Evolutionary conservation across 2,113 vertebrate species (phyloP).

Genomic region (Rhinolophus ferrumequinum): DNA sequence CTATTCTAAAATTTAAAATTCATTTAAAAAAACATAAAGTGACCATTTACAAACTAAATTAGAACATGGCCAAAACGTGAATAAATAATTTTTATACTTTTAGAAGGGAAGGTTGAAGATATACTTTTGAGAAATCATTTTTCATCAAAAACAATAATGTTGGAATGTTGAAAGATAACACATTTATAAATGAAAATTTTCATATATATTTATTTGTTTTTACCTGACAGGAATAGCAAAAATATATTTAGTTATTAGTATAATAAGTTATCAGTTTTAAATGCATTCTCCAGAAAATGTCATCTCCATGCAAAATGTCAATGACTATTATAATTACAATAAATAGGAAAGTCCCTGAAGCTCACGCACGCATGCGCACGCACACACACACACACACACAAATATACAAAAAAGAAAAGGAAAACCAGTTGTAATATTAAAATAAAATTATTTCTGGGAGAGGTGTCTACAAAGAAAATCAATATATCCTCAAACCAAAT

Average conservation of each 20-base stretch:
- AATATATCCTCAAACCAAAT: not conserved
- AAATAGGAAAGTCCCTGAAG: not conserved
- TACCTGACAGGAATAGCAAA: constrained; percentile 34
- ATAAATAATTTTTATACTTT: constrained; percentile 38
- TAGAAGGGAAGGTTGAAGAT: not conserved
- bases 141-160: constrained; percentile 37
- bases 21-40: constrained; percentile 18
- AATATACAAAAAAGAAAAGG: not conserved
- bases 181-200: constrained; percentile 22
- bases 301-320: not conserved
- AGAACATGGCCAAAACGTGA: constrained; percentile 22
- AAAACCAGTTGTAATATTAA: constrained; percentile 33
- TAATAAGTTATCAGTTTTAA: constrained; percentile 41
- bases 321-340: constrained; percentile 1
- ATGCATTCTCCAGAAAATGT: constrained; percentile 23
- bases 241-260: constrained; percentile 28
- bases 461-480: constrained; percentile 40
- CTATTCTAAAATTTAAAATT: constrained; percentile 30
- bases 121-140: constrained; percentile 14
- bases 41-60: constrained; percentile 30
- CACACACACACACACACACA: not conserved
- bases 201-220: constrained; percentile 27
- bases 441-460: constrained; percentile 15
- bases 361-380: not conserved
- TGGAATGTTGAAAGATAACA: constrained; percentile 22